A percentile compares a stretch with the other conserved stretches of the same genome.
These are phyloP conservation scores for Myoxocephalus aenaeus DNA, from an alignment of 2,797 vertebrate species.

Conservation along the genomic window DNA sequence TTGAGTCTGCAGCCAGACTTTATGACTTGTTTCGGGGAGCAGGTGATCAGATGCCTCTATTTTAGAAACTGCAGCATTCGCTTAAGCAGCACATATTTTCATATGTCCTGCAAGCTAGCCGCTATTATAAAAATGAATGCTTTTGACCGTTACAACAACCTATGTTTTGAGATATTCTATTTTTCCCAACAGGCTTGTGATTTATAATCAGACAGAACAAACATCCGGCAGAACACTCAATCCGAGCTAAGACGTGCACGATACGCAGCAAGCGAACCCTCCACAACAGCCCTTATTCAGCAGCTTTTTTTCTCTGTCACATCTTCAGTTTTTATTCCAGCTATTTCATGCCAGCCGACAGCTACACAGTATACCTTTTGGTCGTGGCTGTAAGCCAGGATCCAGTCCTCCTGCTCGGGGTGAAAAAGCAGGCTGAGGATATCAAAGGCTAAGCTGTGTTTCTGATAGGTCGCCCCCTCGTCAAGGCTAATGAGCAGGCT, in stretches of 20 bases:
- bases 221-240: constrained; percentile 1
- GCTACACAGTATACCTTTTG: constrained; percentile 87
- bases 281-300: constrained; percentile 16
- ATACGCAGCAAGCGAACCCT: constrained; percentile 19
- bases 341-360: constrained; percentile 51
- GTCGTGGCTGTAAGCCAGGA: constrained; percentile 94
- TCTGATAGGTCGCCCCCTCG: constrained; percentile 95
- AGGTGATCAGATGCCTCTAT: constrained; percentile 38
- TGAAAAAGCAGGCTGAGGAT: constrained; percentile 96
- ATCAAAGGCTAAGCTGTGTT: constrained; percentile 93
- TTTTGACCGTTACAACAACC: constrained; percentile 12
- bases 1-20: constrained; percentile 40
- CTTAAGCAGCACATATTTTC: constrained; percentile 38
- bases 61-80: constrained; percentile 26
- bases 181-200: neutral
- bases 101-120: constrained; percentile 3
- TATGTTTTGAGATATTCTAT: constrained; percentile 20
- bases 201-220: constrained; percentile 15
- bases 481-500: constrained; percentile 95
- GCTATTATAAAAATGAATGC: constrained; percentile 35
- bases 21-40: constrained; percentile 49
- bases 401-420: constrained; percentile 95
- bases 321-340: constrained; percentile 42
- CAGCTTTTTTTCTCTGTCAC: constrained; percentile 21
- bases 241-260: constrained; percentile 2